These are phyloP conservation scores for Daubentonia madagascariensis DNA, from an alignment of 2,113 vertebrate genomes.

Conservation along the genomic window DNA sequence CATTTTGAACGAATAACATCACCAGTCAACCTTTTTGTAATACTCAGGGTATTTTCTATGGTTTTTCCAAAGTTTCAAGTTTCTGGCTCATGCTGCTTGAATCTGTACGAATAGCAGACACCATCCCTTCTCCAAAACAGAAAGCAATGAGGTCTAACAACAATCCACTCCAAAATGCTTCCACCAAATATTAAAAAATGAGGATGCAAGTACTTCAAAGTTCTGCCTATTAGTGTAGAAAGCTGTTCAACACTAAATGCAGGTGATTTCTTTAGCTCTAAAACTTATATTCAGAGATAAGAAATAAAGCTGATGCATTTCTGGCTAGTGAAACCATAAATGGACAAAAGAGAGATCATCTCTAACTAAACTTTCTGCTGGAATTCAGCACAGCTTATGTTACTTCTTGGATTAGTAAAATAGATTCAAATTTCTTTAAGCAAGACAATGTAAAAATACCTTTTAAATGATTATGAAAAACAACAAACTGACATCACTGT, in stretches of 20 bases:
- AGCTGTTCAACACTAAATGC: background rate
- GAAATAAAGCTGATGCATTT: background rate
- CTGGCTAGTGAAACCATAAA: background rate
- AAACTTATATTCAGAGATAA: background rate
- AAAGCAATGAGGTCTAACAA: background rate
- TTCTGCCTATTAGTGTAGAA: background rate
- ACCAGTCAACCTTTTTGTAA: background rate
- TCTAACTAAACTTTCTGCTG: background rate
- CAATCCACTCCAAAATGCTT: background rate
- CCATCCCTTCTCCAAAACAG: background rate
- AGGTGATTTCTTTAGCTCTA: background rate
- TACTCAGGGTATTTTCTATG: background rate
- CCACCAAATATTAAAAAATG: background rate
- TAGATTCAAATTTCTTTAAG: conserved; percentile 18
- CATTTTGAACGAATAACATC: background rate
- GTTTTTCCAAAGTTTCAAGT: background rate
- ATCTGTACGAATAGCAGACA: background rate
- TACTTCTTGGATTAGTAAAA: background rate
- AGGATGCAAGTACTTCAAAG: background rate
- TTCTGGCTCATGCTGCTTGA: background rate
- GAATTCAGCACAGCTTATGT: background rate
- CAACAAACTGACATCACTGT: background rate
- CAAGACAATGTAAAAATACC: background rate
- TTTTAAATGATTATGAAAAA: background rate
- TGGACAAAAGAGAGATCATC: background rate